Evolutionary conservation across 2,113 vertebrate species (phyloP), one percentile per base, ranked within the genome.

Genomic region (Ia io): DNA sequence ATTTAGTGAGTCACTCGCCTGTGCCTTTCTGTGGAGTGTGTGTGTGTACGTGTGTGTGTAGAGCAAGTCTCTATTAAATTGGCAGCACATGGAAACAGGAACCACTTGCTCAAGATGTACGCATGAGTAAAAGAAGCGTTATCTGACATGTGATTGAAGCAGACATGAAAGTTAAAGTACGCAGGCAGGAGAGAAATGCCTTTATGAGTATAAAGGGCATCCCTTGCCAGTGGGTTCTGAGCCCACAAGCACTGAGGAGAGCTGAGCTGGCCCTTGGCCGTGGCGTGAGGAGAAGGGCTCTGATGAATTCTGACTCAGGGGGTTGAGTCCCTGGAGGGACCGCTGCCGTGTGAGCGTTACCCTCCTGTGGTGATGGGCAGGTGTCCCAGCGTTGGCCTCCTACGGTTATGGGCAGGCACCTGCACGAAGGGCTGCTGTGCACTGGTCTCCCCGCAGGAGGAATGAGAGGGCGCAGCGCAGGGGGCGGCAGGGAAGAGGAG

Each of bases 211-310:
- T 76, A n/a, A 96, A 93, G 80, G 91, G 49, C 18, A 23, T 86
- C 78, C 77, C 67, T 85, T 63, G 71, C 67, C 93, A 73, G 49
- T 88, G 77, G 59, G 18, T 47, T 73, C 73, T 85, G 59, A 71
- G 56, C 67, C 73, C 84, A 49, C 80, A 82, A 90, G 59, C 82
- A 69, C 0, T 61, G 59, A 84, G 23, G 30, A 37, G 65, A 22
- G 25, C 8, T 90, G 83, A 92, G 30, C 77, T 67, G 77, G 82
- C 59, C 32, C 80, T 73, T 82, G 37, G 37, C 89, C 56, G 88
- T 47, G 82, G 93, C 30, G 17, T 53, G 37, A 92, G 53, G 92
- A 65, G 88, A 92, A 83, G 77, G 93, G 51, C 16, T 65, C 90
- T 49, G 84, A 51, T 93, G 69, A 70, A 49, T 91, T 67, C 65